phyloP scores from a whole-genome alignment of 1,140 invertebrate species.

The Plectrocnemia conspersa region DNA sequence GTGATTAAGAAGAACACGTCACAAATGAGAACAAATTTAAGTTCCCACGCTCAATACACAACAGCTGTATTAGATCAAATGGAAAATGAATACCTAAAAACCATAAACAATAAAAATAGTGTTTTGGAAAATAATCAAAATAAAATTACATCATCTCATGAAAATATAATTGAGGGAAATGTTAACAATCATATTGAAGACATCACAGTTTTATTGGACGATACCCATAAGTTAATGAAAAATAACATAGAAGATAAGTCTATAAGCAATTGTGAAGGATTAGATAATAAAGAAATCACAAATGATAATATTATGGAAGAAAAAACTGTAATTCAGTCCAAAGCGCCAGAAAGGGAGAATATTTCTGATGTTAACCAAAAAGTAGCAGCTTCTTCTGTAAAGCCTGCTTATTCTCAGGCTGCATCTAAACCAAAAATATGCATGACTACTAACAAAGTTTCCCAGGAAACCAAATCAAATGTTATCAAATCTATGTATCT shows the following conservation, averaged over 20 bases:
- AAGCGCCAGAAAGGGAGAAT: slow-evolving; percentile 24
- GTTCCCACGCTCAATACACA: slow-evolving; percentile 40
- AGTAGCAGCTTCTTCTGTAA: slow-evolving; percentile 26
- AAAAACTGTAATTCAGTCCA: slow-evolving; percentile 16
- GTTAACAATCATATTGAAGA: neutral
- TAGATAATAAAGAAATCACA: neutral
- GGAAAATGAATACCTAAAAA: slow-evolving; percentile 44
- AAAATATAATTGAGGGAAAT: slow-evolving; percentile 35
- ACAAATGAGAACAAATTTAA: slow-evolving; percentile 30
- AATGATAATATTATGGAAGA: slow-evolving; percentile 3
- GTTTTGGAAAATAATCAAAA: slow-evolving; percentile 31
- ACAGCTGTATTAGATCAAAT: slow-evolving; percentile 44
- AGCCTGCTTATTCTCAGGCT: slow-evolving; percentile 50
- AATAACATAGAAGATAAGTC: slow-evolving; percentile 22
- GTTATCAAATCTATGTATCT: neutral
- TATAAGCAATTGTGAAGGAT: slow-evolving; percentile 3
- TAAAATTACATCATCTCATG: slow-evolving; percentile 31
- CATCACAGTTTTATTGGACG: too few relatives aligned
- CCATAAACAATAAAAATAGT: slow-evolving; percentile 28
- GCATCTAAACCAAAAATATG: slow-evolving; percentile 50
- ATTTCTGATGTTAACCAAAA: slow-evolving; percentile 4
- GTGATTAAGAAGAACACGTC: slow-evolving; percentile 26
- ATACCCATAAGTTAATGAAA: slow-evolving; percentile 39
- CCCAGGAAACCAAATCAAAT: slow-evolving; percentile 19
- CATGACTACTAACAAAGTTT: slow-evolving; percentile 39